A percentile compares a stretch with the other conserved stretches of the same genome.
Evolutionary conservation across 1,140 invertebrate genomes (phyloP).

Genomic region (Drosophila nikananu): DNA sequence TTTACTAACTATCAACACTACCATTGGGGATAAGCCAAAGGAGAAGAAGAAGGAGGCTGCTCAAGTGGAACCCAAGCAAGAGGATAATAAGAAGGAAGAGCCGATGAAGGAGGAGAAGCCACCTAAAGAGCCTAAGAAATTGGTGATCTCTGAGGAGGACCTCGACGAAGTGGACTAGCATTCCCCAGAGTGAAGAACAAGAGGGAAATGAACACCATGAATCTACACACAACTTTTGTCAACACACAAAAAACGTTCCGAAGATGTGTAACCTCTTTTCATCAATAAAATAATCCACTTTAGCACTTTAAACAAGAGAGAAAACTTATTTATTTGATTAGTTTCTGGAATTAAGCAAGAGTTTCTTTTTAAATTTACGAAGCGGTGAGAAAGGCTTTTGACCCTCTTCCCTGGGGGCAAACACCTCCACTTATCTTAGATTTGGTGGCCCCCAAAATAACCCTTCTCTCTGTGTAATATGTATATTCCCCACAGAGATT

Average conservation of each 20-base stretch:
- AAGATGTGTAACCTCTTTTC: neutral
- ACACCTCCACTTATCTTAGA: no score
- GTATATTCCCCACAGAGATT: conserved; percentile 6
- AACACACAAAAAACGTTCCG: neutral
- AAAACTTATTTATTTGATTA: neutral
- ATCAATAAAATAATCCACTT: neutral
- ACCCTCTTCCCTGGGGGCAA: neutral
- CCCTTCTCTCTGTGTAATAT: neutral
- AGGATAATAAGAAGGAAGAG: no score
- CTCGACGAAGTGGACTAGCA: neutral
- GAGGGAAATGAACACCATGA: neutral
- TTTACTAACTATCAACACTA: no score
- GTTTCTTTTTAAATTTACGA: neutral
- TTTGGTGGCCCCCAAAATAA: neutral
- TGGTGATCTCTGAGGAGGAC: neutral
- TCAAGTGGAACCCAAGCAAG: no score
- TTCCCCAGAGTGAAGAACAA: neutral
- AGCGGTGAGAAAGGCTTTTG: neutral
- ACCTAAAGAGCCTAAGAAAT: no score
- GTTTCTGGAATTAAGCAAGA: neutral
- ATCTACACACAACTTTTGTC: no score
- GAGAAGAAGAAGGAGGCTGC: no score
- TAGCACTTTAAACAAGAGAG: neutral
- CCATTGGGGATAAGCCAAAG: no score
- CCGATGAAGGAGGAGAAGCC: no score